Percentiles rank a stretch among this genome's conserved stretches.
Conservation (phyloP, 2,797 vertebrate genomes). For the Danio jaintianensis region DNA sequence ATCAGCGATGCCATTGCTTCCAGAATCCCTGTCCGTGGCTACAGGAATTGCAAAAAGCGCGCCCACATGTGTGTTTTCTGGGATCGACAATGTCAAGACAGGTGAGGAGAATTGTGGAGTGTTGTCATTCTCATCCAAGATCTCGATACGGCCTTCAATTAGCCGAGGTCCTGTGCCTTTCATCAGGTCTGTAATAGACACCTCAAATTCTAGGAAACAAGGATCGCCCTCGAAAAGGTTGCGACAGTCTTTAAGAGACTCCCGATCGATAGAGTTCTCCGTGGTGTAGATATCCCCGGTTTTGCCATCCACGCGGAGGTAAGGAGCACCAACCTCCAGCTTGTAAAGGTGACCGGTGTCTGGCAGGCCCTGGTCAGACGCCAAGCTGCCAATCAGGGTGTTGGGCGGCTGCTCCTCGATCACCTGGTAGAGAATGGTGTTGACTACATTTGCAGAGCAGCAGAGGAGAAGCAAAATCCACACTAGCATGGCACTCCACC, state of each 20-base stretch:
- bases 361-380: slow-evolving; percentile 89
- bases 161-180: slow-evolving; percentile 86
- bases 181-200: slow-evolving; percentile 94
- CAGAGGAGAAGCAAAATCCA: slow-evolving; percentile 62
- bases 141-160: slow-evolving; percentile 94
- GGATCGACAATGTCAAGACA: slow-evolving; percentile 91
- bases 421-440: slow-evolving; percentile 84
- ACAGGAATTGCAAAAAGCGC: slow-evolving; percentile 89
- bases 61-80: slow-evolving; percentile 92
- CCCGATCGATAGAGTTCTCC: slow-evolving; percentile 91
- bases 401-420: slow-evolving; percentile 94
- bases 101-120: slow-evolving; percentile 95
- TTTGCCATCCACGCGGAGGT: slow-evolving; percentile 93
- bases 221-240: slow-evolving; percentile 85
- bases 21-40: slow-evolving; percentile 90
- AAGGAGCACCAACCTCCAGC: slow-evolving; percentile 91
- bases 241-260: slow-evolving; percentile 91
- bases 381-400: slow-evolving; percentile 92
- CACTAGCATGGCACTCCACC: slow-evolving; percentile 58
- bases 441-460: slow-evolving; percentile 57
- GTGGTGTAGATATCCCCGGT: slow-evolving; percentile 98
- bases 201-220: slow-evolving; percentile 95
- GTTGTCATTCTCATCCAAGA: slow-evolving; percentile 96
- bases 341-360: slow-evolving; percentile 95
- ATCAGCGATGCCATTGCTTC: slow-evolving; percentile 88